Evolutionary conservation across 2,113 vertebrate genomes (phyloP), one percentile per base, ranked within the genome.

Genomic region (Paralichthys olivaceus): DNA sequence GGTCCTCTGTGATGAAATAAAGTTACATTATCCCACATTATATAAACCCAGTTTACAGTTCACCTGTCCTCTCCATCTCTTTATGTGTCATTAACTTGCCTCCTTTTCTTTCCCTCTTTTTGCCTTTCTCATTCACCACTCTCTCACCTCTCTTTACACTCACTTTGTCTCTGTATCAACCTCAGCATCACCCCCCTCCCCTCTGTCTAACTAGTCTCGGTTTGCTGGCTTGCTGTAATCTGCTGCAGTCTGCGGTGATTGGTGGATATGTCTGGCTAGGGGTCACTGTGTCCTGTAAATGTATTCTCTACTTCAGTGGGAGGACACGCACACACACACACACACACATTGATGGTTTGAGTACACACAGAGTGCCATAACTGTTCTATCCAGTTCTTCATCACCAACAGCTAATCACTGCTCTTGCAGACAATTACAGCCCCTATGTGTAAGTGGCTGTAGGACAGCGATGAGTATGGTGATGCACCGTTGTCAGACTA

Each of bases 271-370:
- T n/a, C 51, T 47, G 62, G 34, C 63, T 54, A 43, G 29, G 77
- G 85, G 85, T 81, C 85, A 81, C 62, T 45, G 45, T 84, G 75
- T 84, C 81, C 85, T 81, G 85, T 72, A 80, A 83, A 80, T 83
- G 76, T 73, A 58, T 72, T 86, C 59, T 51, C 57, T 72, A 34
- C 67, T 47, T 29, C 66, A 62, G 45, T 47, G 20, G 56, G 56
- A 58, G 14, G 4, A 77, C 45, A 20, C 76, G 65, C 61, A 54
- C 62, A 67, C 73, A 63, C 57, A 43, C 37, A 22, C 23, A 29
- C 71, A 40, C 66, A 60, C 51, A 26, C 68, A 58, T 51, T 11
- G 49, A 64, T 51, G 20, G 37, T 57, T 9, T 1, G 45, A 49
- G 17, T 19, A 49, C 47, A 49, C 47, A 49, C 15, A 49, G 47